phyloP scores from a whole-genome alignment of 2,113 vertebrate genomes.

The Mastomys coucha region DNA sequence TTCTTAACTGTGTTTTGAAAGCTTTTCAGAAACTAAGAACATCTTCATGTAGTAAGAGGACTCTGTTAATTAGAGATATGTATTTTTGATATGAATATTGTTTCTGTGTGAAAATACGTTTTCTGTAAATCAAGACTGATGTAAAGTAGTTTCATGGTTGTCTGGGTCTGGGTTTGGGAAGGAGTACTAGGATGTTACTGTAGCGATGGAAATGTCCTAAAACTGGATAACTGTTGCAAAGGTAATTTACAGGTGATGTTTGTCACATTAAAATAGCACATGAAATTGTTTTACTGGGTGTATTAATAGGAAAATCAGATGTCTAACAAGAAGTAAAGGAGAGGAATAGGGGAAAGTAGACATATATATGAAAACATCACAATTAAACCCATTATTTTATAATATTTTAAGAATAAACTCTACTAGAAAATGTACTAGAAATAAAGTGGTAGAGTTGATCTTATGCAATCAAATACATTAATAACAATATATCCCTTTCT shows the following conservation, averaged over 20 bases:
- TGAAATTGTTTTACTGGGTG: conserved; percentile 20
- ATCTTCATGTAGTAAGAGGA: background rate
- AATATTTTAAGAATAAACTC: background rate
- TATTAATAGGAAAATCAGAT: conserved; percentile 26
- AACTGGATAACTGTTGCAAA: background rate
- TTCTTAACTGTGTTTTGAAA: background rate
- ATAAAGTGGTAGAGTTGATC: background rate
- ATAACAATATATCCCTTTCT: background rate
- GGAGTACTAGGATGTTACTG: background rate
- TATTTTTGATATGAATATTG: conserved; percentile 39
- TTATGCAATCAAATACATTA: background rate
- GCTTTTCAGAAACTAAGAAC: background rate
- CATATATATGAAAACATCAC: background rate
- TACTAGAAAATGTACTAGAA: background rate
- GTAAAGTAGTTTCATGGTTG: background rate
- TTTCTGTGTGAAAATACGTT: conserved; percentile 25
- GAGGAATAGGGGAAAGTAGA: too few relatives aligned
- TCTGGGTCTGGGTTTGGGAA: background rate
- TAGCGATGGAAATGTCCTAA: background rate
- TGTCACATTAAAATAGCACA: background rate
- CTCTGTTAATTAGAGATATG: background rate
- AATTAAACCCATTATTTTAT: background rate
- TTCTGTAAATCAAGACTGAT: background rate
- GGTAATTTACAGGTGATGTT: background rate
- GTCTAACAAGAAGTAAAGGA: background rate